phyloP scores from a whole-genome alignment of 1,140 invertebrate species.

The Brachionus plicatilis region DNA sequence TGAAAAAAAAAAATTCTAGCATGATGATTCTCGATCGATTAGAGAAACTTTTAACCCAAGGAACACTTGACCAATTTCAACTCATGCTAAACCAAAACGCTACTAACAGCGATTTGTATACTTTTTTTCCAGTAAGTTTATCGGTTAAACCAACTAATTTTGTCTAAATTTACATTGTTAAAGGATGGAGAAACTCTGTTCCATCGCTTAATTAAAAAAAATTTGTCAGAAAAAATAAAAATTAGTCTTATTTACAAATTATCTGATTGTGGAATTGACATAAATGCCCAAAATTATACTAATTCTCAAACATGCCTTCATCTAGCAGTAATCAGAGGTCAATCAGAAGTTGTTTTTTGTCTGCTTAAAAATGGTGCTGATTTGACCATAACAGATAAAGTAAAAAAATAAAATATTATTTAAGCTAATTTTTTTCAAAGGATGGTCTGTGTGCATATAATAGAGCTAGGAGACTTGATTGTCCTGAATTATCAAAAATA shows the following conservation, averaged over 20 bases:
- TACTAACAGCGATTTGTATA: not conserved
- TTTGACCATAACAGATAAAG: slow-evolving; percentile 31
- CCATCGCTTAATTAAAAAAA: not conserved
- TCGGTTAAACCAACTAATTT: not conserved
- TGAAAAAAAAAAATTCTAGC: not conserved
- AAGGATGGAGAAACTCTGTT: slow-evolving; percentile 37
- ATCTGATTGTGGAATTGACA: slow-evolving; percentile 3
- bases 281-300: not conserved
- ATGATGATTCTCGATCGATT: not conserved
- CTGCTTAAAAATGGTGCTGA: slow-evolving; percentile 35
- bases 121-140: not conserved
- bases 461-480: not conserved
- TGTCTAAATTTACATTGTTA: not conserved
- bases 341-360: not conserved
- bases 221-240: not conserved
- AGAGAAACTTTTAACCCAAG: not conserved
- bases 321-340: not conserved
- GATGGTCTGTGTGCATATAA: slow-evolving; percentile 32
- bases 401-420: not conserved
- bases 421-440: not conserved
- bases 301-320: slow-evolving; percentile 20
- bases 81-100: not conserved
- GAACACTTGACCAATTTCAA: not conserved
- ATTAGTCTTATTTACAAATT: slow-evolving; percentile 14
- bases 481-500: not conserved